Conservation (phyloP, 2,113 vertebrate genomes). For the Syngnathus floridae region DNA sequence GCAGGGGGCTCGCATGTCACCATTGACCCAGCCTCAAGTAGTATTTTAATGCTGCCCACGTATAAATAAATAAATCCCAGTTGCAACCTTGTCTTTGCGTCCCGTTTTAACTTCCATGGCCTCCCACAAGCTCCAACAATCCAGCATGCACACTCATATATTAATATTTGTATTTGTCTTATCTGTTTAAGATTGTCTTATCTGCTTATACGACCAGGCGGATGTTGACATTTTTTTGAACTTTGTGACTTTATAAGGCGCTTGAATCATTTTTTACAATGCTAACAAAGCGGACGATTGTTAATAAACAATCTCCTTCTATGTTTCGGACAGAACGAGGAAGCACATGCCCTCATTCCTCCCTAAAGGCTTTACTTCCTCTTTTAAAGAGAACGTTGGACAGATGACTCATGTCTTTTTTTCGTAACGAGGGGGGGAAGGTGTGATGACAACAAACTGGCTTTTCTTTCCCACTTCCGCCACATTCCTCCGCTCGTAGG, state of each 20-base stretch:
- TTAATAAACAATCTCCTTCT: neutral
- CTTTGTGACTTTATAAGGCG: neutral
- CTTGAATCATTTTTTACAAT: neutral
- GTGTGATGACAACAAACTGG: neutral
- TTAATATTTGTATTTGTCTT: neutral
- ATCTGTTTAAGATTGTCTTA: too few species aligned
- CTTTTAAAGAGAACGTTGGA: neutral
- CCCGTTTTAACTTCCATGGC: neutral
- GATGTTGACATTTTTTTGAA: neutral
- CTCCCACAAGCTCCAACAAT: neutral
- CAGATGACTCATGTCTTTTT: neutral
- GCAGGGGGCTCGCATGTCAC: neutral
- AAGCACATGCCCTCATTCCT: constrained; percentile 7
- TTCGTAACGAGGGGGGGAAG: too few species aligned
- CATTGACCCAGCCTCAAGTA: neutral
- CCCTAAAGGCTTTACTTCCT: constrained; percentile 19
- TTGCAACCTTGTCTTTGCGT: neutral
- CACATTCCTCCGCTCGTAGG: neutral
- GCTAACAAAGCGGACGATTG: neutral
- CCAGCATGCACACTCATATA: neutral
- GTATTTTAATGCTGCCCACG: neutral
- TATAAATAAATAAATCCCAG: constrained; percentile 1
- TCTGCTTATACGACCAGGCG: neutral
- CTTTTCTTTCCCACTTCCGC: constrained; percentile 1
- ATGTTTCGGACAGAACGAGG: neutral